phyloP scores from a whole-genome alignment of 1,140 invertebrate genomes.

The Spodoptera frugiperda region DNA sequence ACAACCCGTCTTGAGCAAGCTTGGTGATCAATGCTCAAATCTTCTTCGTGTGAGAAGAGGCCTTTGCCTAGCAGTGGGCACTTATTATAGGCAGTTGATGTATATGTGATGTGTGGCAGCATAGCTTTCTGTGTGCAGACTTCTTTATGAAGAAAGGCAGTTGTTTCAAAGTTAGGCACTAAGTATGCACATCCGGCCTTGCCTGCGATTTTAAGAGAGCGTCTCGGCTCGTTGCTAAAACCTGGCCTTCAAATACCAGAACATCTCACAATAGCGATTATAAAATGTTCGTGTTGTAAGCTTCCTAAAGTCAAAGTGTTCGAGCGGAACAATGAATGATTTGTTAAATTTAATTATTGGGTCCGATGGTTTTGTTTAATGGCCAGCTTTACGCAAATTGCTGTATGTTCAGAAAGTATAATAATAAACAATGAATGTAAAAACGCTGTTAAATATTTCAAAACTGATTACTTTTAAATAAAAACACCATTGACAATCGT shows the following conservation, averaged over 20 bases:
- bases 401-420: too few relatives aligned
- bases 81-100: too few relatives aligned
- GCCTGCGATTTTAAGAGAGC: slow-evolving; percentile 59
- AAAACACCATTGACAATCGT: too few relatives aligned
- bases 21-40: too few relatives aligned
- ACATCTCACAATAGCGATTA: slow-evolving; percentile 43
- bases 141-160: slow-evolving; percentile 54
- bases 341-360: slow-evolving; percentile 34
- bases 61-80: too few relatives aligned
- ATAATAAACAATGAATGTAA: too few relatives aligned
- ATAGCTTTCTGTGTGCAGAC: slow-evolving; percentile 1
- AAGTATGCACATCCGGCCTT: slow-evolving; percentile 55
- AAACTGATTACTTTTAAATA: too few relatives aligned
- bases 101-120: too few relatives aligned
- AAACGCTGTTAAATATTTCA: too few relatives aligned
- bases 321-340: slow-evolving; percentile 27
- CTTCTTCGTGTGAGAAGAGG: too few relatives aligned
- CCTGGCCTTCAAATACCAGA: slow-evolving; percentile 41
- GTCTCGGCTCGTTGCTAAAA: slow-evolving; percentile 46
- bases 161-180: slow-evolving; percentile 45
- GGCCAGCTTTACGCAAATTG: neutral
- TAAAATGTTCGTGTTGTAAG: slow-evolving; percentile 31
- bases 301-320: slow-evolving; percentile 7
- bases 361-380: neutral
- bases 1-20: too few relatives aligned